Evolutionary conservation across 2,888 invertebrate species (phyloP).

Genomic region (Papilio protenor): DNA sequence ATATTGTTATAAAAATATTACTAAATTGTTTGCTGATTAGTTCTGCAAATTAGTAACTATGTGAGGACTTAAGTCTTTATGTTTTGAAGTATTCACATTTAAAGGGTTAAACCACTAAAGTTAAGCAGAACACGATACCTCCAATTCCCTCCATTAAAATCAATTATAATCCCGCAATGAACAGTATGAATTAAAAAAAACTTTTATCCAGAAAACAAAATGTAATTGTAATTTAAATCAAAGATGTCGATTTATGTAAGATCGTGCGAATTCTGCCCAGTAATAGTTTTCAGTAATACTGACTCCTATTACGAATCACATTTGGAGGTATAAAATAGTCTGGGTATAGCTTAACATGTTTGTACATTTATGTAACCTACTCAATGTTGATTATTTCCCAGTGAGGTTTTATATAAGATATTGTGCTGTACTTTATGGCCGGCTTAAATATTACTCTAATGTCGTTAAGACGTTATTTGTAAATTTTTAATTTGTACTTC

Average conservation of each 20-base stretch:
- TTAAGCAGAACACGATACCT: not conserved
- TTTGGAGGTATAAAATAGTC: not conserved
- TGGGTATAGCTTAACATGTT: not conserved
- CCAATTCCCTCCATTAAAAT: not conserved
- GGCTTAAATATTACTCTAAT: not conserved
- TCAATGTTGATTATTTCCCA: not conserved
- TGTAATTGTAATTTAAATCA: not conserved
- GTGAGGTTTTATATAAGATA: not conserved
- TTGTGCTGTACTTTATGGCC: not conserved
- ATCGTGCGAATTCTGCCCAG: not conserved
- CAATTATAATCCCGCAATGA: not conserved
- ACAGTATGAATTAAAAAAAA: not conserved
- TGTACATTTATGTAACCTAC: not conserved
- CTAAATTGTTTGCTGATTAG: not conserved
- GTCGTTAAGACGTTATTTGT: conserved; percentile 1
- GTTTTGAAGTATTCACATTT: not conserved
- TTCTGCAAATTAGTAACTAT: not conserved
- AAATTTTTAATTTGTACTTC: not conserved
- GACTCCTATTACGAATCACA: not conserved
- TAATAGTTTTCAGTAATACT: too few species aligned
- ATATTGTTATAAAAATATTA: not conserved
- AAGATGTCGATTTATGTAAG: not conserved
- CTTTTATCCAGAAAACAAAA: not conserved
- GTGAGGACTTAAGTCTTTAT: not conserved
- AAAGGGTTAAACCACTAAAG: not conserved